Base-by-base conservation (phyloP, 2,888 invertebrate genomes). In the Hypomecis punctinalis region DNA sequence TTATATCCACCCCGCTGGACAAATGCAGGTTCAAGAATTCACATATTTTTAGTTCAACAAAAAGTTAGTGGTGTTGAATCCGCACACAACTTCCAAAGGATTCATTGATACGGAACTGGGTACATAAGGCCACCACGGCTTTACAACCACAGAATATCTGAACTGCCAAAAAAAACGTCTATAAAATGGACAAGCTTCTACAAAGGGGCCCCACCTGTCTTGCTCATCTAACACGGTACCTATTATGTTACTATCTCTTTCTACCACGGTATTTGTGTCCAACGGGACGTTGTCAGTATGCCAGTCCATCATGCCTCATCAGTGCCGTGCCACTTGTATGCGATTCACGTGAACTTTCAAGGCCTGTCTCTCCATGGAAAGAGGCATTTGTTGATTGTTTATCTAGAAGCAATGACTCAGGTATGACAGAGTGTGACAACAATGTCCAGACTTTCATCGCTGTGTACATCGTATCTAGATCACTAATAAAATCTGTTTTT, bases 281-380 rank as follows among this genome's bases (percentile, higher is more conserved):
- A 81, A 79, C 81, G 78, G 80, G 79, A 81, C 70, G 75, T 66
- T 67, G 68, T 54, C 42, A 63, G 57, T 62, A 66, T 63, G 60
- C 23, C 67, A 63, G 67, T 66, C 70, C 78, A 74, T 74, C 75
- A 75, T 67, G 70, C 68, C 68, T 66, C 60, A 59, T 60, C 13
- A 62, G 66, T 69, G 71, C 69, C 71, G 66, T 10, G 67, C 69
- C 68, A 74, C 68, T 74, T 60, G 70, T 76, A 79, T 77, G 76
- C 79, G 58, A 73, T 76, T 61, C 79, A 78, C 73, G 79, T 75
- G 63, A 39, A 70, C 63, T 45, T 42, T 67, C 72, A 69, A 69
- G 67, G 67, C 42, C 39, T 53, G 5, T 59, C 33, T 69, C 58
- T 64, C 63, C 45, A 42, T 52, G 56, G 60, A 59, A 60, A 60